A percentile compares a stretch with the other conserved stretches of the same genome.
Evolutionary conservation across 2,113 vertebrate species (phyloP).

Genomic region (Muntiacus reevesi): DNA sequence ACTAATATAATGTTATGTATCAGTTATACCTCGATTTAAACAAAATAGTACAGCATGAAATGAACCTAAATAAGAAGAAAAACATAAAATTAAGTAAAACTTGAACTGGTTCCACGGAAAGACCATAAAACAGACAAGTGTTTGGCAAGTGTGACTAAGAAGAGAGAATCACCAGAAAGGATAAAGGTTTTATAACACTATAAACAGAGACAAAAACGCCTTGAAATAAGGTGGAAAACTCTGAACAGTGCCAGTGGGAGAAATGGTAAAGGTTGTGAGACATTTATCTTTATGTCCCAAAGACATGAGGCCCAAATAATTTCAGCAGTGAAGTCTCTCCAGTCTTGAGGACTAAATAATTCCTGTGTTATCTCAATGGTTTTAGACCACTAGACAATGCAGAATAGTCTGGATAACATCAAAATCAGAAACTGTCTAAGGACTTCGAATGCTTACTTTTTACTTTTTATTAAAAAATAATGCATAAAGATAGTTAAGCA

Average conservation of each 20-base stretch:
- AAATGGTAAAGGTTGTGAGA: not conserved
- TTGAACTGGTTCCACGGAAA: not conserved
- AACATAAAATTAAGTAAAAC: not conserved
- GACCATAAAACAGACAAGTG: not conserved
- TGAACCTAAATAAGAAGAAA: not conserved
- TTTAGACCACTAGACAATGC: not conserved
- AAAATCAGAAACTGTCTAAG: not conserved
- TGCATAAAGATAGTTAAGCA: not conserved
- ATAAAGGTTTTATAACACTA: not conserved
- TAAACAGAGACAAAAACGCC: not conserved
- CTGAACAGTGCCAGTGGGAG: not conserved
- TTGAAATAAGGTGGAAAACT: not conserved
- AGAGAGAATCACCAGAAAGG: not conserved
- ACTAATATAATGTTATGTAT: not conserved
- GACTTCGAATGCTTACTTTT: not conserved
- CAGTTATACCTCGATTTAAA: not conserved
- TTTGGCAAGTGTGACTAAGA: not conserved
- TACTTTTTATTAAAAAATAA: not conserved
- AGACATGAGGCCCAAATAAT: not conserved
- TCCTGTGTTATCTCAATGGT: not conserved
- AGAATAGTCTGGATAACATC: not conserved
- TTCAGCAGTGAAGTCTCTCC: not conserved
- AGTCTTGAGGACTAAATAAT: not conserved
- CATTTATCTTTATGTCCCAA: not conserved
- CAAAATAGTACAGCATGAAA: not conserved